phyloP scores from a whole-genome alignment of 2,888 invertebrate species.

The Catotricha subobsoleta region DNA sequence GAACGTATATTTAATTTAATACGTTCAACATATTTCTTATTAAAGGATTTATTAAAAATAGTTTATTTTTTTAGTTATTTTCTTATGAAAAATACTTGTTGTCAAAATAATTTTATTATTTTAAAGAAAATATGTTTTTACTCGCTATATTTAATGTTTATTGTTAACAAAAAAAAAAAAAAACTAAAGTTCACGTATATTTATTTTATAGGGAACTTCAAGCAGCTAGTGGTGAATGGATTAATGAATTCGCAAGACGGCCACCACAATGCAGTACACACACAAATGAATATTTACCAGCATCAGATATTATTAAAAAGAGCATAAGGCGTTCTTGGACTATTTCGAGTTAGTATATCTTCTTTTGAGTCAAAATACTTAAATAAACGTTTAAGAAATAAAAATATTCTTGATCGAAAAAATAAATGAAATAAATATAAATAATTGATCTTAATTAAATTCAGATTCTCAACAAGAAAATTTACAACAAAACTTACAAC shows the following conservation, averaged over 20 bases:
- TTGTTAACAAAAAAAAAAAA: no score
- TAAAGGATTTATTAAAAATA: background rate
- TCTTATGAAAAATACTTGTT: no score
- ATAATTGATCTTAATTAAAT: constrained; percentile 7
- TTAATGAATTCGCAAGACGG: constrained; percentile 39
- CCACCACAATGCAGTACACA: constrained; percentile 31
- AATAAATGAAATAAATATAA: background rate
- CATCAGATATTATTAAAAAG: constrained; percentile 44
- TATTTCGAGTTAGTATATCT: constrained; percentile 41
- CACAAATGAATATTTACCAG: constrained; percentile 30
- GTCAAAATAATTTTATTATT: no score
- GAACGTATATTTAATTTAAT: background rate
- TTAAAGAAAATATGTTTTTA: no score
- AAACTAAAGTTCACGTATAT: no score
- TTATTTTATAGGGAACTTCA: constrained; percentile 45
- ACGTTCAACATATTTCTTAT: background rate
- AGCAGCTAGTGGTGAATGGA: constrained; percentile 49
- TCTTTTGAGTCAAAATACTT: background rate
- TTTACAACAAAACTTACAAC: constrained; percentile 23
- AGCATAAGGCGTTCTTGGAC: constrained; percentile 54
- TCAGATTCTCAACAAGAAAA: constrained; percentile 36
- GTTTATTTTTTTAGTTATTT: no score
- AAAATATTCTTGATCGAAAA: no score
- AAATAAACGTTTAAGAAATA: background rate
- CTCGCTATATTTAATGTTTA: no score